Evolutionary conservation across 2,797 vertebrate genomes (phyloP), one percentile per base, ranked within the genome.

Genomic region (Columba guinea): DNA sequence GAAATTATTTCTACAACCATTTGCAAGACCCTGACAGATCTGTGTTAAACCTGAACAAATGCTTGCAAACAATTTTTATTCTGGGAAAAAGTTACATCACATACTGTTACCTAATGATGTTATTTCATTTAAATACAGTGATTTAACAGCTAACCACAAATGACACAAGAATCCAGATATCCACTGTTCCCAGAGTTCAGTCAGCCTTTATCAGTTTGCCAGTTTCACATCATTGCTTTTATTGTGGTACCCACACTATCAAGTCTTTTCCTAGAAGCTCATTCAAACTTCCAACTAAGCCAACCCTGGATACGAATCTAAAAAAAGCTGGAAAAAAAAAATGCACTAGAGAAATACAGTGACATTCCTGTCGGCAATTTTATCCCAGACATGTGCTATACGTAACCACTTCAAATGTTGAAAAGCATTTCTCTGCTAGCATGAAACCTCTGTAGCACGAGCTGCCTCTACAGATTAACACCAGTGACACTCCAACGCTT

Each of bases 391-490:
- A 23, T 19, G 63, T 41, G 34, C 63, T 87, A 56, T 26, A 48
- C 17, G 22, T 39, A 94, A 71, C 32, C 93, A 87, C 90, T 93
- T 89, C 26, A 93, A 87, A 95, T 30, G 52, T 3, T 89, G 80
- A 70, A 89, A 96, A 87, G 78, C 22, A 37, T 68, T 81, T 60
- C 39, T 74, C 35, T 34, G 65, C 56, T 55, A 49, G 75, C 52
- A 53, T n/a, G 52, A 93, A 32, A 44, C 5, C 53, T 88, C 69
- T 46, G 26, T 41, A 86, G 80, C 82, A 83, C 24, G 51, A 91
- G 10, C 90, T 94, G 93, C 60, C 87, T 62, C 84, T 90, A 37
- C 68, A 87, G 88, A 95, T 93, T 87, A 96, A 68, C 68, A 70
- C 78, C 46, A 89, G 70, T 3, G 8, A 71, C 85, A 91, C 76